Evolutionary conservation across 2,888 invertebrate genomes (phyloP), one percentile per base, ranked within the genome.

Genomic region (Entomobrya multifasciata): DNA sequence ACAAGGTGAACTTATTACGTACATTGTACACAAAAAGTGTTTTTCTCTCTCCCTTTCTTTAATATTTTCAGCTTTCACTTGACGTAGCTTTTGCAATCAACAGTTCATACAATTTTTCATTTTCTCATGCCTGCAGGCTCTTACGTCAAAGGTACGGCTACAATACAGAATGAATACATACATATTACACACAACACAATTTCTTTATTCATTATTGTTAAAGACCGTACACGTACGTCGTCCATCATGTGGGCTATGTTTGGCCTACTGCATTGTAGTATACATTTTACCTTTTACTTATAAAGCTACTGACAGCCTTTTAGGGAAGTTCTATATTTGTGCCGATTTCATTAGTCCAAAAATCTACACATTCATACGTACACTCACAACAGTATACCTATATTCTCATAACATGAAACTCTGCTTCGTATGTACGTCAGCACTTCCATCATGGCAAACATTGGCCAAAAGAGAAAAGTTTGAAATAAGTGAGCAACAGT

Each of bases 401-500:
- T 30, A 22, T 10, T 22, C 25, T 2, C 25, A 22, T 27, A n/a
- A n/a, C n/a, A n/a, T n/a, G n/a, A n/a, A n/a, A n/a, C n/a, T n/a
- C n/a, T n/a, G n/a, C 22, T 47, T 70, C 15, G n/a, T 20, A 17
- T 13, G 52, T 30, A 52, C 52, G 49, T 72, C 72, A 72, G 72
- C 27, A 47, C 44, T 22, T 22, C 41, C 67, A 60, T 62, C 62
- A 57, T 57, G 25, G 25, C 17, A 15, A 52, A 17, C 6, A 52
- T 25, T 6, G 22, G 36, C 36, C 4, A 6, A 36, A 17, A 78
- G 77, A 36, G 47, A 55, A 86, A 86, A 47, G 36, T 65, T 36
- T 77, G 36, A 76, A 87, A 78, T 87, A 82, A 87, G 82, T 78
- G 86, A 87, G 87, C 82, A 87, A 76, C 86, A 86, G 74, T 81